Base-by-base conservation (phyloP, 2,888 invertebrate genomes). In the Mayetiola destructor region DNA sequence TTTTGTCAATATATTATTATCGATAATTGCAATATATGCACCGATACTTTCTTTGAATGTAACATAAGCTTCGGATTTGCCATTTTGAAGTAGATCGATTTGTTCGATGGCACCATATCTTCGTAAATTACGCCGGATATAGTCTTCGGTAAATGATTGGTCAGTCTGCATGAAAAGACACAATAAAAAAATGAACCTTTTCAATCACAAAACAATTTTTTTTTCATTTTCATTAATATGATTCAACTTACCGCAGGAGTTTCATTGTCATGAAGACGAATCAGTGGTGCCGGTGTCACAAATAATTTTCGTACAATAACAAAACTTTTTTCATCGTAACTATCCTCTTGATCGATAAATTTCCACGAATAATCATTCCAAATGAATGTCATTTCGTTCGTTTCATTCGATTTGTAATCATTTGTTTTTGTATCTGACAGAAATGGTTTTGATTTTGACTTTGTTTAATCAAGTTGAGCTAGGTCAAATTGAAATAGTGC, bases 301-400 rank as follows among this genome's bases (percentile, higher is more conserved):
- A 54, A 54, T 8, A 54, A 35, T 14, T 30, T 54, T 35, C 54
- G 32, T 10, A 35, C 54, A 9, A 54, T 35, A 16, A 35, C 35
- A 54, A 54, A 54, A 10, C 35, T 30, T 9, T 35, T 32, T 35
- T 54, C 32, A 20, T 54, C 54, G 32, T 54, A 54, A 12, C 32
- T 18, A 20, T 54, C 54, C 2, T 54, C 54, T 12, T 54, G 20
- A 18, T 35, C 54, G 10, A 54, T 14, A 5, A 54, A 30, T 2
- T 18, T 30, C n/a, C 16, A 54, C 5, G 30, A 16, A 30, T 32
- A 16, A 54, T 54, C 54, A 20, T 54, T 20, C 54, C 54, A 54
- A 30, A 54, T 54, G 16, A 54, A 54, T 54, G 54, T n/a, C 54
- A 54, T 54, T 54, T 14, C 40, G 6, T 18, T 18, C n/a, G n/a